A percentile compares a stretch with the other conserved stretches of the same genome.
Evolutionary conservation across 2,797 vertebrate species (phyloP).

Genomic region (Peromyscus melanophrys): DNA sequence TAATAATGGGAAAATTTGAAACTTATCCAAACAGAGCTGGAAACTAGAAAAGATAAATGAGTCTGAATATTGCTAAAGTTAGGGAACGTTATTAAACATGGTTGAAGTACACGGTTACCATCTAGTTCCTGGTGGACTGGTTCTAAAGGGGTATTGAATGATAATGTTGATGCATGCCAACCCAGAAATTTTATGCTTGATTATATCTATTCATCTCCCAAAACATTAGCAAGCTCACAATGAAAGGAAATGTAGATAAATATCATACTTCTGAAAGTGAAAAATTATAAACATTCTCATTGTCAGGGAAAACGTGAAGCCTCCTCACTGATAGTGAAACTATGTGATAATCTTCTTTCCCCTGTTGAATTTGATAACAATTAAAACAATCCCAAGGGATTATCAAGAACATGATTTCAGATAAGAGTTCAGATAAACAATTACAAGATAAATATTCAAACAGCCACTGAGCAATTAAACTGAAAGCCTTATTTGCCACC

Average conservation of each 20-base stretch:
- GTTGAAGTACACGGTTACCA: constrained; percentile 18
- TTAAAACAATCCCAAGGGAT: neutral
- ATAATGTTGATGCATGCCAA: neutral
- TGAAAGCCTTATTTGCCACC: neutral
- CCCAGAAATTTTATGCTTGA: neutral
- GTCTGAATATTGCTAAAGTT: constrained; percentile 31
- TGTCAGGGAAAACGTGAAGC: neutral
- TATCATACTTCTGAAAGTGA: neutral
- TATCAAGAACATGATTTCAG: neutral
- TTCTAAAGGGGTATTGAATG: neutral
- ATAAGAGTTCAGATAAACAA: neutral
- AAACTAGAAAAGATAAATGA: constrained; percentile 56
- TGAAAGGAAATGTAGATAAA: constrained; percentile 24
- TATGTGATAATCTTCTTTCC: neutral
- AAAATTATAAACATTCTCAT: constrained; percentile 9
- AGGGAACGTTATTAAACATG: constrained; percentile 7
- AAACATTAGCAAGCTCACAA: constrained; percentile 47
- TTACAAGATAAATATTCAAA: constrained; percentile 32
- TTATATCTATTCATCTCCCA: neutral
- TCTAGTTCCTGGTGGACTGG: neutral
- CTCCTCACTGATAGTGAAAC: neutral
- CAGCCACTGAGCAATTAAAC: constrained; percentile 16
- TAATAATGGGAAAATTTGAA: constrained; percentile 17
- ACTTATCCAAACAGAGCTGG: neutral
- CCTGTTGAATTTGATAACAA: constrained; percentile 9